Evolutionary conservation across 2,888 invertebrate species (phyloP).

Genomic region (Sepiola atlantica): DNA sequence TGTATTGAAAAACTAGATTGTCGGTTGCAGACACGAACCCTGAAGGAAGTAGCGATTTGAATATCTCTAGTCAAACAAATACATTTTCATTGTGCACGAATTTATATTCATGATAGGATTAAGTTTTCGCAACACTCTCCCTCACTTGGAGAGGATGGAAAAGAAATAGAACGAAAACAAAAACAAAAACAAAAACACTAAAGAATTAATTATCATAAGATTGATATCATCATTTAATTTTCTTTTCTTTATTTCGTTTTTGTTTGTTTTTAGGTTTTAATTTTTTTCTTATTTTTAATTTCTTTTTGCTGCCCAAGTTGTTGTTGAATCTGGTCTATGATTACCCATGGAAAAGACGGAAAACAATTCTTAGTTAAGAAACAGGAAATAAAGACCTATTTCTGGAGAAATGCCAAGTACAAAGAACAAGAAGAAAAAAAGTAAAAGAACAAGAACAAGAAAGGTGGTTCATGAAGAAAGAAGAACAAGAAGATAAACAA

Average conservation of each 20-base stretch:
- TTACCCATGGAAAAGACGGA: not conserved
- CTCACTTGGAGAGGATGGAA: not conserved
- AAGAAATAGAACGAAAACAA: no score
- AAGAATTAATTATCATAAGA: slow-evolving; percentile 23
- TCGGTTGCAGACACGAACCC: not conserved
- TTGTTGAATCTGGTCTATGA: not conserved
- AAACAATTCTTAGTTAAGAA: not conserved
- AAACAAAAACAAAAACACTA: not conserved
- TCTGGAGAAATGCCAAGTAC: not conserved
- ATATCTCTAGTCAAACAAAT: slow-evolving; percentile 6
- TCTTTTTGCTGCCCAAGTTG: not conserved
- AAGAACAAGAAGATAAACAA: no score
- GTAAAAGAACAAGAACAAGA: no score
- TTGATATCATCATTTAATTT: not conserved
- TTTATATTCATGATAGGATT: slow-evolving; percentile 16
- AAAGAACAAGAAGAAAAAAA: not conserved
- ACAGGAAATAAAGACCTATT: not conserved
- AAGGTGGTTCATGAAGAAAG: no score
- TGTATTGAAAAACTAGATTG: slow-evolving; percentile 13
- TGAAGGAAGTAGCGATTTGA: not conserved
- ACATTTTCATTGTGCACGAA: not conserved
- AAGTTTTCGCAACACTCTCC: not conserved
- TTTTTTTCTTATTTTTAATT: no score
- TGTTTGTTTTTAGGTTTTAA: no score
- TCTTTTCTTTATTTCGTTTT: not conserved